phyloP scores from a whole-genome alignment of 2,797 vertebrate genomes.

The Clarias fuscus region DNA sequence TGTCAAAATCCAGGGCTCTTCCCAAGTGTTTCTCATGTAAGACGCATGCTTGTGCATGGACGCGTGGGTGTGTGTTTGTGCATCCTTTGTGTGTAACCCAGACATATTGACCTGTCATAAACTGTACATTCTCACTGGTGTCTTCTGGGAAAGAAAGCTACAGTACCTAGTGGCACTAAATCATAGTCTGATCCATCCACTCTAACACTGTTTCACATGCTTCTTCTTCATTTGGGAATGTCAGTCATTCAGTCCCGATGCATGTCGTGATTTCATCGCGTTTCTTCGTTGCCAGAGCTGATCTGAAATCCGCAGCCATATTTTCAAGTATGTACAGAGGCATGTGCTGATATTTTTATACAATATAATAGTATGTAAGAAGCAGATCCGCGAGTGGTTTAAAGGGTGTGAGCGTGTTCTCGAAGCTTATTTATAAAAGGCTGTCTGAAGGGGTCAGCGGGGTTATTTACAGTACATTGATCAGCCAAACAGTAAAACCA shows the following conservation, averaged over 20 bases:
- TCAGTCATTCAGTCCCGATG: slow-evolving; percentile 11
- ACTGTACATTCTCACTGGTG: slow-evolving; percentile 17
- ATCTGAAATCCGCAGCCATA: slow-evolving; percentile 14
- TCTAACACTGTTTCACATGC: slow-evolving; percentile 18
- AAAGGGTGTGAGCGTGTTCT: not conserved
- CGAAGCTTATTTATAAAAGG: not conserved
- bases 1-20: slow-evolving; percentile 82
- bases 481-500: too few species aligned
- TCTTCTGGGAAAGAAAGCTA: slow-evolving; percentile 18
- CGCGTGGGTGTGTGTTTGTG: slow-evolving; percentile 54
- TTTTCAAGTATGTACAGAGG: not conserved
- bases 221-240: slow-evolving; percentile 6
- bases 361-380: not conserved
- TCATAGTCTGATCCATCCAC: slow-evolving; percentile 15
- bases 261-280: slow-evolving; percentile 17
- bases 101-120: slow-evolving; percentile 11
- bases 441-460: not conserved
- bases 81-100: slow-evolving; percentile 38
- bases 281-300: slow-evolving; percentile 18
- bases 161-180: slow-evolving; percentile 16
- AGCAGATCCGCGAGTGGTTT: not conserved
- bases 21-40: slow-evolving; percentile 91
- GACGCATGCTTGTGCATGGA: slow-evolving; percentile 70
- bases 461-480: not conserved
- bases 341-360: slow-evolving; percentile 21